Conservation (phyloP, 2,797 vertebrate species). For the Chelidonichthys spinosus region DNA sequence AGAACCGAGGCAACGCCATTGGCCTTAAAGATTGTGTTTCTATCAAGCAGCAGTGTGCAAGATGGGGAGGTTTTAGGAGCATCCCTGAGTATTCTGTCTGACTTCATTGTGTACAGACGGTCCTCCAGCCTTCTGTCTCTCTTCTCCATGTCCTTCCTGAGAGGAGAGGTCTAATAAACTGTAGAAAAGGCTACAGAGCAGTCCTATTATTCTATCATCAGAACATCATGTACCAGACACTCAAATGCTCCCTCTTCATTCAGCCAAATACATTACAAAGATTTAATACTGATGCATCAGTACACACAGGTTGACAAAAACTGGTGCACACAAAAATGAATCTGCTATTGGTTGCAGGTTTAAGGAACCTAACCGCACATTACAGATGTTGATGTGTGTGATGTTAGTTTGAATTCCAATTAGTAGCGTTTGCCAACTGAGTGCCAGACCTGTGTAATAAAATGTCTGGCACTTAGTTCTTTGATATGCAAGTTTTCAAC, state of each 20-base stretch:
- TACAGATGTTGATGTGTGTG: neutral
- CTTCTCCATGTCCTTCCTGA: neutral
- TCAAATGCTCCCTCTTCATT: slow-evolving; percentile 11
- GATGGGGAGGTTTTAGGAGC: neutral
- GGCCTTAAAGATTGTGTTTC: slow-evolving; percentile 23
- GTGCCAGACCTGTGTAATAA: neutral
- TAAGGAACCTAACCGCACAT: neutral
- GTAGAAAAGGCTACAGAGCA: slow-evolving; percentile 7
- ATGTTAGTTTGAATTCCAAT: slow-evolving; percentile 17
- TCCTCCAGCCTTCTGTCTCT: slow-evolving; percentile 18
- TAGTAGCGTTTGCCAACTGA: neutral
- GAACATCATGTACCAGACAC: slow-evolving; percentile 22
- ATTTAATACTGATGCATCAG: slow-evolving; percentile 28
- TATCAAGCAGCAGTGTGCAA: slow-evolving; percentile 9
- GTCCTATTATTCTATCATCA: slow-evolving; percentile 32
- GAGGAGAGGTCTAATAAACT: neutral
- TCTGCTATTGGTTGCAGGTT: neutral
- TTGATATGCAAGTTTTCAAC: slow-evolving; percentile 4
- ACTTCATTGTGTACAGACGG: neutral
- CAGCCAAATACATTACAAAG: slow-evolving; percentile 8
- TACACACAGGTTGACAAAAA: slow-evolving; percentile 10
- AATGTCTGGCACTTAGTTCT: neutral
- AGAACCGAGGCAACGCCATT: neutral
- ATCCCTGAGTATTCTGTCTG: slow-evolving; percentile 16
- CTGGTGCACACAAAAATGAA: neutral